These are phyloP conservation scores for Notarius lentiginosus DNA, from an alignment of 2,113 vertebrate genomes.

Conservation along the genomic window DNA sequence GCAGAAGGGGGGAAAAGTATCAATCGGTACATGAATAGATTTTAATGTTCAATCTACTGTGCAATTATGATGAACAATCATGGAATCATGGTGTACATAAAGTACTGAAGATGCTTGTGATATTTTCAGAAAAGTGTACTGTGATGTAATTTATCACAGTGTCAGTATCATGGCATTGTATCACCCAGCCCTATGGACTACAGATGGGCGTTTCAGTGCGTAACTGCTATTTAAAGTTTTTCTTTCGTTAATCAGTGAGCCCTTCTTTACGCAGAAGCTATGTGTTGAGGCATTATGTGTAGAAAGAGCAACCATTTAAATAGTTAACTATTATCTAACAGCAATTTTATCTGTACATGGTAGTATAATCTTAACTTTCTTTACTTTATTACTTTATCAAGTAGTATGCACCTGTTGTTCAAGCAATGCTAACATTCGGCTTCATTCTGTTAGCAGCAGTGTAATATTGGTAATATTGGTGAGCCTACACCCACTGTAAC, in stretches of 20 bases:
- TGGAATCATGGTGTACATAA: not conserved
- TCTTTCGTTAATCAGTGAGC: not conserved
- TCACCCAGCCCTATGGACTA: not conserved
- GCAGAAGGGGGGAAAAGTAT: not conserved
- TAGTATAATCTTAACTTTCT: not conserved
- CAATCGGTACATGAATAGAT: not conserved
- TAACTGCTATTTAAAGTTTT: not conserved
- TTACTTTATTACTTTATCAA: not conserved
- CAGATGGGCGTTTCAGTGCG: not conserved
- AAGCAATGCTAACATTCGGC: not conserved
- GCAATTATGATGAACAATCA: not conserved
- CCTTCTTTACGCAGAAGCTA: not conserved
- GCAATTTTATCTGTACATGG: not conserved
- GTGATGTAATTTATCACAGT: not conserved
- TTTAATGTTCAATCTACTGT: not conserved
- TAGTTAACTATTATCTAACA: not conserved
- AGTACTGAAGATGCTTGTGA: not conserved
- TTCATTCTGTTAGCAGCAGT: not conserved
- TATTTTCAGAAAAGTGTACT: not conserved
- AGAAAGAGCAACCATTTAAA: not conserved
- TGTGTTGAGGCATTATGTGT: not conserved
- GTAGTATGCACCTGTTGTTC: not conserved
- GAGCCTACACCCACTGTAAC: not conserved
- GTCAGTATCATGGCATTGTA: not conserved
- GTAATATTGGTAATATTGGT: too few relatives aligned